Evolutionary conservation across 37 sponge, comb jelly and placozoan species (phyloP), one percentile per base, ranked within the genome.

Genomic region (Petrosia ficiformis): DNA sequence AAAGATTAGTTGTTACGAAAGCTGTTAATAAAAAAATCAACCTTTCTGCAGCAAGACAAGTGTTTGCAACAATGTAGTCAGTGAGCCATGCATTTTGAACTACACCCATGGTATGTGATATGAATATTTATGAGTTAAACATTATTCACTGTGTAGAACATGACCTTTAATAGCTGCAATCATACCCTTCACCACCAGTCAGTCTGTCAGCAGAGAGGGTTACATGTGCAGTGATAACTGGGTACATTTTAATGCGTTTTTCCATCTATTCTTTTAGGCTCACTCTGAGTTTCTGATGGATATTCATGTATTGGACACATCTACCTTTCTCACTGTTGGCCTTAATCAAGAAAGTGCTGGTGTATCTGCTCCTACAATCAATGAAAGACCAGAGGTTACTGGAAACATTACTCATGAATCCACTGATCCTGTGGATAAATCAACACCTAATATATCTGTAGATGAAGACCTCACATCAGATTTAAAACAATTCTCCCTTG

Each of bases 301-400:
- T 67, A 74, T 86, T 35, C 76, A 86, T 39, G 76, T 74, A 21
- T 26, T 77, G 19, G 76, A 86, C 32, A 39, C 44, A 30, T 72
- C 39, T 28, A 57, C 56, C 57, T 79, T 86, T n/a, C 39, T 86
- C 39, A 79, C 86, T 28, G 57, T 86, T 34, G 86, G 86, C 3
- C 30, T 44, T 2, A 65, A 60, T 10, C 8, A 29, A 11, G 44
- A 22, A 43, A n/a, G n/a, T n/a, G 22, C 30, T 42, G 16, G 44
- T n/a, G 48, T 56, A n/a, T 21, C 59, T 74, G 37, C 2, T 1
- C 5, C 75, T 32, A 26, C 59, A 26, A 29, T 2, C 25, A 40
- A 36, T 4, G 32, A 65, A 8, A 42, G 22, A 5, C 61, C 6
- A 3, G 67, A 74, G 14, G 74, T 3, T 4, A 1, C 4, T 28